Evolutionary conservation across 1,140 invertebrate species (phyloP), one percentile per base, ranked within the genome.

Genomic region (Drosophila lacteicornis): DNA sequence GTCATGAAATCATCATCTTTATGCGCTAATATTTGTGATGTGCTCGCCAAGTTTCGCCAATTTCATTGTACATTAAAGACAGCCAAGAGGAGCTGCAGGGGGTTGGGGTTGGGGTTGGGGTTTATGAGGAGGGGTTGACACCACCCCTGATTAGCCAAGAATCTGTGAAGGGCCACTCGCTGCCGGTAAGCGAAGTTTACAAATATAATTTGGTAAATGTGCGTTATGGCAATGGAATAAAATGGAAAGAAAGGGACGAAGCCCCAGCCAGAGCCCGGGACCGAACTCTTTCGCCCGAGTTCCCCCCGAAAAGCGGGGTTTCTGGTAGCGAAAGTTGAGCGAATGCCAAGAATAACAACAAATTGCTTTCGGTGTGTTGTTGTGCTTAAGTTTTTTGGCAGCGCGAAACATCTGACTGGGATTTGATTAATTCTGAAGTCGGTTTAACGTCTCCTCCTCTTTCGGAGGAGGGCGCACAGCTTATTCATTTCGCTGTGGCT

Each of bases 341-440:
- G 61, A 78, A 66, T 85, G 75, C 84, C 82, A 82, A 80, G 63
- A 77, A 77, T 84, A 84, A 84, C 81, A 84, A 82, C 71, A 80
- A 83, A 51, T 82, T 60, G 66, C 66, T 79, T 67, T 66, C 75
- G 56, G 55, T 79, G 59, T 79, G 75, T 79, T 79, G 75, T 85
- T 88, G 75, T 86, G 73, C 80, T 88, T 82, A 87, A 87, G 84
- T 88, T 87, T 87, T 87, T 87, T 88, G 84, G 84, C 80, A 87
- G 76, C 84, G 83, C 83, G 76, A 86, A 87, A 87, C 83, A 87
- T 87, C 84, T 87, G 84, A 87, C 84, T 87, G 65, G 84, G 80
- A 87, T 87, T 87, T 87, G 84, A 87, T 87, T 87, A 87, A 87
- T 87, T 87, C 84, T 87, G 80, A 87, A 87, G 84, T 87, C 84